phyloP scores from a whole-genome alignment of 1,140 invertebrate species.

The Coptotermes formosanus region DNA sequence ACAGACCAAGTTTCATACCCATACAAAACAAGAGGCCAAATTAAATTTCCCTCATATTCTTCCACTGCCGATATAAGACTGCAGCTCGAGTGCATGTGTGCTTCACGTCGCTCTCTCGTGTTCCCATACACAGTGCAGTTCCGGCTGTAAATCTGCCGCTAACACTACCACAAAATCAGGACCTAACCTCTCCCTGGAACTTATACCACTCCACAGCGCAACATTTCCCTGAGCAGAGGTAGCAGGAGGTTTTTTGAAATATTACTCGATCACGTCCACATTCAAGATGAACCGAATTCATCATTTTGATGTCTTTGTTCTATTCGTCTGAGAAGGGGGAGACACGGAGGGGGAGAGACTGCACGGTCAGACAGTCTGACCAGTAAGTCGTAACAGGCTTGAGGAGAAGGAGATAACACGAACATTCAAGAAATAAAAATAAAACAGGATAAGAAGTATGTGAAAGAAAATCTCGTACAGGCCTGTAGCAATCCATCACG shows the following conservation, averaged over 20 bases:
- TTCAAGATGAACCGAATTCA: conserved; percentile 50
- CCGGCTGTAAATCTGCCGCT: not conserved
- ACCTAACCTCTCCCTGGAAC: not conserved
- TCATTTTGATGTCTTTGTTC: conserved; percentile 52
- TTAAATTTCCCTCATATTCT: too few relatives aligned
- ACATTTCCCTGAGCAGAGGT: not conserved
- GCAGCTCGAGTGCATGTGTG: not conserved
- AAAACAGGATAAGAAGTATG: not conserved
- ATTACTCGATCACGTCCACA: conserved; percentile 49
- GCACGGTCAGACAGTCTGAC: not conserved
- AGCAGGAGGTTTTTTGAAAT: conserved; percentile 41
- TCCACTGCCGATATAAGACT: not conserved
- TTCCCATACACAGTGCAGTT: not conserved
- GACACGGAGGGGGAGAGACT: not conserved
- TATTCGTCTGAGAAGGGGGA: conserved; percentile 24
- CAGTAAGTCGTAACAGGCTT: conserved; percentile 2
- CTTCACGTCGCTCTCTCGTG: not conserved
- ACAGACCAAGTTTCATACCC: too few relatives aligned
- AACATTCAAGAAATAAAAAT: conserved; percentile 13
- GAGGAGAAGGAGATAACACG: not conserved
- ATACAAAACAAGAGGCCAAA: too few relatives aligned
- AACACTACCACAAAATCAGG: not conserved
- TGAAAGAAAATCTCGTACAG: conserved; percentile 16
- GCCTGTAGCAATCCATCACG: conserved; percentile 4
- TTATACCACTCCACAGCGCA: not conserved